Conservation (phyloP, 2,797 vertebrate genomes). For the Poecile montanus region DNA sequence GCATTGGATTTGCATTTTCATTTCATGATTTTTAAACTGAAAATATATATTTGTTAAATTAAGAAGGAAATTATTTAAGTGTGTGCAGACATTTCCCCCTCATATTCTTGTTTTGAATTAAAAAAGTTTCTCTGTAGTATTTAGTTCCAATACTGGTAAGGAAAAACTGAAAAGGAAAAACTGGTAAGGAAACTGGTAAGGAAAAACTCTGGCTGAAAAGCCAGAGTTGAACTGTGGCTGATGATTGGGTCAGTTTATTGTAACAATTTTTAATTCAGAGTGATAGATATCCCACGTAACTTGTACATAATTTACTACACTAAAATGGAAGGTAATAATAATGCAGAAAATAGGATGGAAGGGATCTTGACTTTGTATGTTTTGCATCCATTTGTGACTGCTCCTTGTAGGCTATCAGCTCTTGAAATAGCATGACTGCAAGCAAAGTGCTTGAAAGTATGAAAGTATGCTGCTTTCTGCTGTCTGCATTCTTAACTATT, state of each 20-base stretch:
- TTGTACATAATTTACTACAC: background rate
- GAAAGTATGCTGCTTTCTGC: background rate
- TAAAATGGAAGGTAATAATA: background rate
- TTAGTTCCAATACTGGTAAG: background rate
- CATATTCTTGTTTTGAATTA: background rate
- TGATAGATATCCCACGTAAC: background rate
- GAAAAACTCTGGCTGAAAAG: too few relatives aligned
- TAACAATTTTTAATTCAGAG: background rate
- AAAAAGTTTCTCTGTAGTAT: background rate
- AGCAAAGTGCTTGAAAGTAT: background rate
- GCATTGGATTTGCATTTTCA: constrained; percentile 25
- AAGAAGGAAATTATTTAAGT: background rate
- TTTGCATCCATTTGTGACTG: background rate
- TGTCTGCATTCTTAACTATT: background rate
- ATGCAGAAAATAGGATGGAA: background rate
- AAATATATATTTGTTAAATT: background rate
- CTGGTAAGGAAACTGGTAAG: background rate
- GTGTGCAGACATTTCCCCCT: background rate
- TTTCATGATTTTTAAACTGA: constrained; percentile 4
- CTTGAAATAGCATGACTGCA: background rate
- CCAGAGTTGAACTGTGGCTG: background rate
- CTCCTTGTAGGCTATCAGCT: background rate
- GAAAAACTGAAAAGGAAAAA: background rate
- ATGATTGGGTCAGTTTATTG: background rate
- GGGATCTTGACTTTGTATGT: background rate